Evolutionary conservation across 2,113 vertebrate genomes (phyloP).

Genomic region (Triplophysa tibetana): DNA sequence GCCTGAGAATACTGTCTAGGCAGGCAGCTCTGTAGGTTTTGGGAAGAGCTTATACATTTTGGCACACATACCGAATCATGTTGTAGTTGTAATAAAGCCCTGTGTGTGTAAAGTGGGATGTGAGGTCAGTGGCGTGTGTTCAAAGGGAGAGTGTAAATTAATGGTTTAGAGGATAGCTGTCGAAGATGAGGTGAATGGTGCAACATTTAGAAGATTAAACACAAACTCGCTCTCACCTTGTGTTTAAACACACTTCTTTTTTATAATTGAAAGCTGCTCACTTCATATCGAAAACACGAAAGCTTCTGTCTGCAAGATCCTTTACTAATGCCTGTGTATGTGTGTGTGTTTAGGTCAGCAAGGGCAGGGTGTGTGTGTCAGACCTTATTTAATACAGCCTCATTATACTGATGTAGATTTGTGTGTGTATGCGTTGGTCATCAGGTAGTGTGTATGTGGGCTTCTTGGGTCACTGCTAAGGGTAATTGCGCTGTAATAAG

Average conservation of each 20-base stretch:
- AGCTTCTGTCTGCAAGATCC: background rate
- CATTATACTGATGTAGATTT: constrained; percentile 7
- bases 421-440: background rate
- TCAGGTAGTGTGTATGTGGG: constrained; percentile 21
- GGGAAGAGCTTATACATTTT: background rate
- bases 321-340: background rate
- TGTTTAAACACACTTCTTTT: constrained; percentile 29
- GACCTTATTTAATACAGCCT: background rate
- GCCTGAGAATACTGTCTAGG: background rate
- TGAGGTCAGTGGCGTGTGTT: constrained; percentile 34
- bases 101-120: constrained; percentile 39
- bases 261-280: constrained; percentile 20
- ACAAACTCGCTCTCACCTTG: background rate
- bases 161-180: constrained; percentile 32
- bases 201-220: constrained; percentile 45
- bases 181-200: background rate
- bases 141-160: constrained; percentile 46
- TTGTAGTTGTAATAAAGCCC: constrained; percentile 30
- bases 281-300: constrained; percentile 9
- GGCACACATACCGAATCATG: constrained; percentile 18
- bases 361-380: background rate
- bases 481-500: constrained; percentile 62
- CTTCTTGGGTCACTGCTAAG: constrained; percentile 46
- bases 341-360: constrained; percentile 13
- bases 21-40: background rate